Evolutionary conservation across 2,113 vertebrate genomes (phyloP).

Genomic region (human (Homo sapiens)): DNA sequence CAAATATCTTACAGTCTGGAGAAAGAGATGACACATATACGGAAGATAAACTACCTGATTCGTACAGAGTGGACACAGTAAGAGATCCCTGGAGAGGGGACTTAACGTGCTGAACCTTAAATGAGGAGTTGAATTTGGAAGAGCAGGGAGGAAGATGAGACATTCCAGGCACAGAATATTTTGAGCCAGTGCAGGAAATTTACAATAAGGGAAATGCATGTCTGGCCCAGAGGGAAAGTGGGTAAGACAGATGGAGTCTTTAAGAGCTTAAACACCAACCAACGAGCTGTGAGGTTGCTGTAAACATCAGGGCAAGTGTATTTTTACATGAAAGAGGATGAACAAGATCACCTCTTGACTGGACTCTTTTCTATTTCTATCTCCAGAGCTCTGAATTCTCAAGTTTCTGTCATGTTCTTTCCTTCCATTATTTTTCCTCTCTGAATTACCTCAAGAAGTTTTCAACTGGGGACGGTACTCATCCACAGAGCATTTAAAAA

Average conservation of each 20-base stretch:
- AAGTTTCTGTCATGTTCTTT: not conserved
- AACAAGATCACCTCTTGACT: not conserved
- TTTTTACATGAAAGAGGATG: not conserved
- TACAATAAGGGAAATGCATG: not conserved
- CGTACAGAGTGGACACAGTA: too few species aligned
- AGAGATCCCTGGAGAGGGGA: not conserved
- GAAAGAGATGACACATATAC: not conserved
- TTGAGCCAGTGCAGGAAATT: not conserved
- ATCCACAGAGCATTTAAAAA: not conserved
- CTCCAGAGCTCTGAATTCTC: not conserved
- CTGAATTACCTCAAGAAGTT: not conserved
- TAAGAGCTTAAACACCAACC: not conserved
- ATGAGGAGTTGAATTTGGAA: not conserved
- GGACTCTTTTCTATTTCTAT: not conserved
- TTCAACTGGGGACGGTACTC: not conserved
- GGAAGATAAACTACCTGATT: not conserved
- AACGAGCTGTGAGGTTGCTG: not conserved
- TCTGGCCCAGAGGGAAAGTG: not conserved
- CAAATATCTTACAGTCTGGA: not conserved
- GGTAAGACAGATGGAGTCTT: not conserved
- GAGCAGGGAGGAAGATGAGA: not conserved
- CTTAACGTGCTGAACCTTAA: not conserved
- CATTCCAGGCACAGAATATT: not conserved
- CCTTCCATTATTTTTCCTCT: not conserved
- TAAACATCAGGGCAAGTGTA: not conserved